A percentile compares a stretch with the other conserved stretches of the same genome.
Conservation (phyloP, 2,113 vertebrate species). For the cattle (Bos taurus) region ARS-UCD2.0 NC_037328.1:122860501-122861000, state of each 20-base stretch:
- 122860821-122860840: neutral
- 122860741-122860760: neutral
- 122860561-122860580: neutral
- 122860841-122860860: neutral
- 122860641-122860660: neutral
- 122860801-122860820: neutral
- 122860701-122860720: neutral
- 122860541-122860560: fast-evolving
- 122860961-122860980: neutral
- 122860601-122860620: neutral
- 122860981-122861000: neutral
- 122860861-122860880: neutral
- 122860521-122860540: neutral
- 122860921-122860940: neutral
- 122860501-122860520: neutral
- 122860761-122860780: neutral
- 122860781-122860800: neutral
- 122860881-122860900: neutral
- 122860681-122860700: neutral
- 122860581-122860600: neutral
- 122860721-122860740: neutral
- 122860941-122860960: neutral
- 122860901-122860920: neutral
- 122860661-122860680: neutral
- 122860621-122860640: neutral